These are phyloP conservation scores for Papilio gigon DNA, from an alignment of 2,888 invertebrate species.

Conservation along the genomic window DNA sequence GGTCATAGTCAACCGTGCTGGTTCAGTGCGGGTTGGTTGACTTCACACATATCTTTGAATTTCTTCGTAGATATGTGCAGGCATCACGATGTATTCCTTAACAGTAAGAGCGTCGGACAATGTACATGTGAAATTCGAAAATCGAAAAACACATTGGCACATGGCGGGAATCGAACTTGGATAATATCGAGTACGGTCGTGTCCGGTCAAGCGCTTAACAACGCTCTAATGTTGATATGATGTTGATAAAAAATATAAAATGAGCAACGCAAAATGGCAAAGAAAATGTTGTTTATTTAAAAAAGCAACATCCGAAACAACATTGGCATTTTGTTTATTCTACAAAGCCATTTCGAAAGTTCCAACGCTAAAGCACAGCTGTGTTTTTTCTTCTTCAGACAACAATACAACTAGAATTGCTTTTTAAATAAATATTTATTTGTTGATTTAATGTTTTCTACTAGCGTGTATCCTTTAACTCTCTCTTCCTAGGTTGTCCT, in stretches of 20 bases:
- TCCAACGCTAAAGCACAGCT: constrained; percentile 13
- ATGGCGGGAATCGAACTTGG: too few species aligned
- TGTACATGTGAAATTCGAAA: too few species aligned
- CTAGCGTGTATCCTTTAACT: neutral
- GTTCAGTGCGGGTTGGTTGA: too few species aligned
- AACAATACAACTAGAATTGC: constrained; percentile 18
- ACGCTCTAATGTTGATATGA: neutral
- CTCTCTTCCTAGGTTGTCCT: too few species aligned
- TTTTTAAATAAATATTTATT: constrained; percentile 9
- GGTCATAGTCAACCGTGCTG: too few species aligned
- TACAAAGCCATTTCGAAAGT: constrained; percentile 25
- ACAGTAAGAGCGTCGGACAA: too few species aligned
- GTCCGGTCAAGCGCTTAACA: too few species aligned
- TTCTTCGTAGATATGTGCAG: too few species aligned
- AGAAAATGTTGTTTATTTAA: constrained; percentile 14
- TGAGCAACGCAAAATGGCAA: neutral
- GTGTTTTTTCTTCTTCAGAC: constrained; percentile 24
- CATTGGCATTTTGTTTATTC: constrained; percentile 9
- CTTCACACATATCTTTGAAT: too few species aligned
- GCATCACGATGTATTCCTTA: too few species aligned
- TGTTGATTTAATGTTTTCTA: neutral
- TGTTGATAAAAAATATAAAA: neutral
- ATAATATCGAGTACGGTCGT: too few species aligned
- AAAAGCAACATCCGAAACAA: constrained; percentile 21
- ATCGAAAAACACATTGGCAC: too few species aligned